These are phyloP conservation scores for Sebastes hopkinsi DNA, from an alignment of 2,797 vertebrate species.

Conservation along the genomic window DNA sequence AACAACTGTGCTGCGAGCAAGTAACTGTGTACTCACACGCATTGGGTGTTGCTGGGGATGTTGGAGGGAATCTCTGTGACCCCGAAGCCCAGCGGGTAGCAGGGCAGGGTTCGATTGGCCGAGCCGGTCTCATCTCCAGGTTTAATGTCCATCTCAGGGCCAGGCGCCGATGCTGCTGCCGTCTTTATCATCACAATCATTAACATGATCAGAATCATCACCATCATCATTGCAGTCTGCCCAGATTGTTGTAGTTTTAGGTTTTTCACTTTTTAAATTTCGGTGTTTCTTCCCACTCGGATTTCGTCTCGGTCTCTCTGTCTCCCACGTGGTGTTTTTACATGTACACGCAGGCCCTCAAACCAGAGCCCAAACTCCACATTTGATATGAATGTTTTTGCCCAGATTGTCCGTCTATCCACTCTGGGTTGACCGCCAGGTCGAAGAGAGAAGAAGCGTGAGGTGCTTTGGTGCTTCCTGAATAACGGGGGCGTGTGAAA, in stretches of 20 bases:
- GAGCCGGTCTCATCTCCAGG: background rate
- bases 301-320: background rate
- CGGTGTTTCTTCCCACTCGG: background rate
- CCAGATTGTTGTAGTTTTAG: background rate
- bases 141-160: conserved; percentile 8
- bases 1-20: background rate
- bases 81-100: background rate
- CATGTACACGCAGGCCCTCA: background rate
- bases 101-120: background rate
- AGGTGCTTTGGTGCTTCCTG: conserved; percentile 34
- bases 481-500: conserved; percentile 57
- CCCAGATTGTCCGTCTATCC: background rate
- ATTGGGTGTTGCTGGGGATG: conserved; percentile 38
- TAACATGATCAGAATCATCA: conserved; percentile 11
- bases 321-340: background rate
- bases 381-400: background rate
- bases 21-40: conserved; percentile 64
- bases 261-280: background rate
- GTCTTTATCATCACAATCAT: conserved; percentile 6
- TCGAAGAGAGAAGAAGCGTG: conserved; percentile 11
- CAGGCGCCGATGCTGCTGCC: background rate
- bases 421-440: background rate
- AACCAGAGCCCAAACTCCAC: background rate
- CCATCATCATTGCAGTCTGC: conserved; percentile 3
- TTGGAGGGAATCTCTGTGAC: conserved; percentile 48